phyloP scores from a whole-genome alignment of 2,888 invertebrate genomes.

The Branchellion lobata region DNA sequence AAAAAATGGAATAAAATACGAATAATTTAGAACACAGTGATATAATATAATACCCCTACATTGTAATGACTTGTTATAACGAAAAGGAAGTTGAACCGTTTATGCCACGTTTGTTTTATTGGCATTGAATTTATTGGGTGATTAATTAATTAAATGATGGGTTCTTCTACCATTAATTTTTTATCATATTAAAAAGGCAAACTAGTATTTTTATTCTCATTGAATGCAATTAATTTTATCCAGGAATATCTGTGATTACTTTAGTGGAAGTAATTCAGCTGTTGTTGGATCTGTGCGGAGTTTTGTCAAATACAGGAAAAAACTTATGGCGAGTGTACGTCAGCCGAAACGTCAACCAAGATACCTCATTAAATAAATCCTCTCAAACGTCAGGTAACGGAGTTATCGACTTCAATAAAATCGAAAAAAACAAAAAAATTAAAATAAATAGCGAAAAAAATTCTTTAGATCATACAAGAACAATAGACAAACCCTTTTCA shows the following conservation, averaged over 20 bases:
- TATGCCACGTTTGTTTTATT: too few relatives aligned
- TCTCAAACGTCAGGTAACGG: background rate
- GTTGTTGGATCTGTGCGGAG: slow-evolving; percentile 46
- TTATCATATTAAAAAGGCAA: too few relatives aligned
- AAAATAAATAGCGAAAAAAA: background rate
- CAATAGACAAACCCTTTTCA: background rate
- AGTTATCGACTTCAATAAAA: too few relatives aligned
- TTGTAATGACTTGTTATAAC: too few relatives aligned
- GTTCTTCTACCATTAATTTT: too few relatives aligned
- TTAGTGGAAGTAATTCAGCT: slow-evolving; percentile 53
- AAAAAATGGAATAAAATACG: too few relatives aligned
- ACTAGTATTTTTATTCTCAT: background rate
- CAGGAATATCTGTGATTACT: slow-evolving; percentile 52
- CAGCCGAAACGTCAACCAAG: background rate
- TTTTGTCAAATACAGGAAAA: background rate
- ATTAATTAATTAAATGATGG: too few relatives aligned
- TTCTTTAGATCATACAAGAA: background rate
- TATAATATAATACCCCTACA: too few relatives aligned
- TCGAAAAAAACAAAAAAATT: background rate
- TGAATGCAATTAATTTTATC: background rate
- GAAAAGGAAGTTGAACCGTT: too few relatives aligned
- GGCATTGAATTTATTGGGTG: too few relatives aligned
- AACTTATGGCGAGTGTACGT: slow-evolving; percentile 17
- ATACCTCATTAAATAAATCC: background rate
- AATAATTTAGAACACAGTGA: too few relatives aligned